Evolutionary conservation across 2,113 vertebrate species (phyloP).

Genomic region (Suricata suricatta): DNA sequence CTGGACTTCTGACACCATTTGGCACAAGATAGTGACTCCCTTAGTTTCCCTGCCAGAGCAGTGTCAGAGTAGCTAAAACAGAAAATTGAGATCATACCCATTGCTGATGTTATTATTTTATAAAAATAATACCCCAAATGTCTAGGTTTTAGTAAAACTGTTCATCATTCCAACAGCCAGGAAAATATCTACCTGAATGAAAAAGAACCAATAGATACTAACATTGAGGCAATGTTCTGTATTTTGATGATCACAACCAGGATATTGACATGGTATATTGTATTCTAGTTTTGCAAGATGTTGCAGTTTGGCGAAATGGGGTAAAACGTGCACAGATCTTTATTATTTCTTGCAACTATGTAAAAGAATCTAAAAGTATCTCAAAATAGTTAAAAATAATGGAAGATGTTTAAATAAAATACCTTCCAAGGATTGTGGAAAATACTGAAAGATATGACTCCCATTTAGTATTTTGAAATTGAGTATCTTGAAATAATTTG

Average conservation of each 20-base stretch:
- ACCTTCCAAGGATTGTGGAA: neutral
- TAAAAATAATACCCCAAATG: neutral
- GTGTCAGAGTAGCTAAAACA: neutral
- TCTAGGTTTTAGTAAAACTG: neutral
- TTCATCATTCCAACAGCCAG: neutral
- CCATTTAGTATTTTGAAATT: neutral
- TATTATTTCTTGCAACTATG: neutral
- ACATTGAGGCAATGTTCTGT: neutral
- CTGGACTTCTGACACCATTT: neutral
- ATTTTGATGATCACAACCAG: neutral
- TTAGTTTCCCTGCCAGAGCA: neutral
- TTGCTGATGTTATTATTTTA: neutral
- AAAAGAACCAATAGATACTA: neutral
- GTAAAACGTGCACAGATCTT: neutral
- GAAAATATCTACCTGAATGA: neutral
- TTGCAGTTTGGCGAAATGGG: neutral
- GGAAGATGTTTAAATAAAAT: neutral
- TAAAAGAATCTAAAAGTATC: neutral
- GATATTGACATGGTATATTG: neutral
- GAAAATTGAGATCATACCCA: neutral
- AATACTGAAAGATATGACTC: neutral
- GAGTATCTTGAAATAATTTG: too few relatives aligned
- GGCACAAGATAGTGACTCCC: neutral
- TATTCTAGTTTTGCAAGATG: neutral
- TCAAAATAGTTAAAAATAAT: neutral